Conservation (phyloP, 1,140 invertebrate species). For the Epicauta chinensis region DNA sequence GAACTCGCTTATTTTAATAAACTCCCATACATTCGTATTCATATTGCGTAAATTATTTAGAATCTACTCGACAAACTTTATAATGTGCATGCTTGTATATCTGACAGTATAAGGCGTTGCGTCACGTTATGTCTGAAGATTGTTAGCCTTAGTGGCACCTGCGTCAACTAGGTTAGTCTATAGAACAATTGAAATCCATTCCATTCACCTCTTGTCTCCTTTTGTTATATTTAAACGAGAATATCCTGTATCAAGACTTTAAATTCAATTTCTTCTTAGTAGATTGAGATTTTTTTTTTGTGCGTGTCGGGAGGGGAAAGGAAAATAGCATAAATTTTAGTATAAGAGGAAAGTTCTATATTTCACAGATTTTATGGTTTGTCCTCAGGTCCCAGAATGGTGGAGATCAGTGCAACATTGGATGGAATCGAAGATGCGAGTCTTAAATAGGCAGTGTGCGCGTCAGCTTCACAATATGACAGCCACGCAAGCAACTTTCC, state of each 20-base stretch:
- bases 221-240: slow-evolving; percentile 23
- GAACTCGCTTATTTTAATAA: slow-evolving; percentile 38
- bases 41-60: slow-evolving; percentile 44
- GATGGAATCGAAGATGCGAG: slow-evolving; percentile 31
- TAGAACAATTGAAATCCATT: slow-evolving; percentile 27
- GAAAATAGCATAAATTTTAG: too few relatives aligned
- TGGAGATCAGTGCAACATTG: slow-evolving; percentile 27
- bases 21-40: slow-evolving; percentile 40
- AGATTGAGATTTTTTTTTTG: too few relatives aligned
- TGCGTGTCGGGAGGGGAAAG: too few relatives aligned
- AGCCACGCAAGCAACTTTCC: slow-evolving; percentile 34
- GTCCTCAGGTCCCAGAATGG: slow-evolving; percentile 34
- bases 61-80: slow-evolving; percentile 41
- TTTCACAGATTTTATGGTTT: slow-evolving; percentile 13
- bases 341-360: too few relatives aligned
- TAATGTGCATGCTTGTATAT: slow-evolving; percentile 36
- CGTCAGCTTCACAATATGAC: slow-evolving; percentile 33
- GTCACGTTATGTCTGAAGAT: slow-evolving; percentile 21
- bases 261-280: too few relatives aligned
- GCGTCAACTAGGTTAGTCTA: slow-evolving; percentile 17
- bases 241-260: too few relatives aligned
- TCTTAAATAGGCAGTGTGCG: slow-evolving; percentile 33
- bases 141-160: slow-evolving; percentile 20
- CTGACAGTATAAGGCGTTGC: slow-evolving; percentile 36
- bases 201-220: slow-evolving; percentile 5